Conservation (phyloP, 2,113 vertebrate species). For the Sterna hirundo region DNA sequence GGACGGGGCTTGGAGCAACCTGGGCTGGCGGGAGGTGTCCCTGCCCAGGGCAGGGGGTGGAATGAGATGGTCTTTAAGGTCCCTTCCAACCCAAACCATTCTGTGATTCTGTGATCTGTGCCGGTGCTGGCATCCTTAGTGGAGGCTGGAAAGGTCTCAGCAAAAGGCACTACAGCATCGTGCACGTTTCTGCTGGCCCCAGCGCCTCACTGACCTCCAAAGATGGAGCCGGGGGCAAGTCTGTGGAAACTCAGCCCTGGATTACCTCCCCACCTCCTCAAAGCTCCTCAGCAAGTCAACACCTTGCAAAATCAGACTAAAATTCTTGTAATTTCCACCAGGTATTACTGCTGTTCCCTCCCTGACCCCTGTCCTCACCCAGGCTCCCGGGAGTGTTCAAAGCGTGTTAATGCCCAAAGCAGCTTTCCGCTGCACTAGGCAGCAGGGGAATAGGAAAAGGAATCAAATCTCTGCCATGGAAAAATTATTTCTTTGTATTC, state of each 20-base stretch:
- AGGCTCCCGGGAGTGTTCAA: not conserved
- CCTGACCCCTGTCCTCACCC: not conserved
- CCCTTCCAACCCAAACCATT: not conserved
- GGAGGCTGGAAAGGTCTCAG: not conserved
- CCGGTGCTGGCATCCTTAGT: accelerated
- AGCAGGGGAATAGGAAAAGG: not conserved
- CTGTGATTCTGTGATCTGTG: not conserved
- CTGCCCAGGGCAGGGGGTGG: not conserved
- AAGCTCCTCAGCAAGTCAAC: not conserved
- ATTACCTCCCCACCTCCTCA: not conserved
- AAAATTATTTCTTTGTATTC: not conserved
- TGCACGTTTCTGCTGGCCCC: not conserved
- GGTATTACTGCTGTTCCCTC: not conserved
- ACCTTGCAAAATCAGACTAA: not conserved
- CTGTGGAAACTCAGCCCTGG: not conserved
- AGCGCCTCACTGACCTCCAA: not conserved
- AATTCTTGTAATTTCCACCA: not conserved
- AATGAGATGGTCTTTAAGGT: not conserved
- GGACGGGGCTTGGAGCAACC: not conserved
- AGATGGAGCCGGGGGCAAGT: not conserved
- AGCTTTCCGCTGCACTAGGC: not conserved
- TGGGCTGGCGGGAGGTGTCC: not conserved
- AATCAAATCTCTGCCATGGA: not conserved
- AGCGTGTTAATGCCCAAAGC: not conserved
- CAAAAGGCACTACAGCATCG: not conserved